phyloP scores from a whole-genome alignment of 2,797 vertebrate genomes.

The Thripadectes ignobilis region DNA sequence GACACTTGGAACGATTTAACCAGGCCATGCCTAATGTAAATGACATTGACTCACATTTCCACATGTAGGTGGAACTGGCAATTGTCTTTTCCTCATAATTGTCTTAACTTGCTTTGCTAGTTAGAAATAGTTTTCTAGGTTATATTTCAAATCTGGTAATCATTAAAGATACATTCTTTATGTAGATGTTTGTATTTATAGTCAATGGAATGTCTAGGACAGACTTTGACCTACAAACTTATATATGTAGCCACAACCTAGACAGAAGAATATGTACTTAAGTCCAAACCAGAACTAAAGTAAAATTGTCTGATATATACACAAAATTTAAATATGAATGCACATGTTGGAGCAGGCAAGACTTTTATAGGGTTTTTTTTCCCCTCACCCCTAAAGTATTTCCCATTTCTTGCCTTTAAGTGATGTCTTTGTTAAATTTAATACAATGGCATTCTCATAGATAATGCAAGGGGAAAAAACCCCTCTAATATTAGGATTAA shows the following conservation, averaged over 20 bases:
- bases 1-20: conserved; percentile 30
- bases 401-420: neutral
- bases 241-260: neutral
- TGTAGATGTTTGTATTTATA: conserved; percentile 30
- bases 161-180: conserved; percentile 40
- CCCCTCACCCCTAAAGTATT: neutral
- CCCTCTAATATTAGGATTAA: neutral
- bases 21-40: conserved; percentile 15
- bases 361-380: neutral
- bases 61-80: conserved; percentile 36
- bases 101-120: conserved; percentile 52
- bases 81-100: conserved; percentile 43
- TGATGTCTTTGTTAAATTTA: neutral
- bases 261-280: neutral
- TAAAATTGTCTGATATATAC: neutral
- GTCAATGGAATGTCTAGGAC: conserved; percentile 4
- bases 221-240: conserved; percentile 41
- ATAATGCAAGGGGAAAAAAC: accelerated
- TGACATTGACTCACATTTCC: conserved; percentile 37
- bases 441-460: neutral
- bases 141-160: conserved; percentile 35
- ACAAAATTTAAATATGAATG: neutral
- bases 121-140: conserved; percentile 52
- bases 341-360: neutral
- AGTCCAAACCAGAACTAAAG: neutral